Conservation (phyloP, 2,888 invertebrate species). For the Notodonta dromedarius region DNA sequence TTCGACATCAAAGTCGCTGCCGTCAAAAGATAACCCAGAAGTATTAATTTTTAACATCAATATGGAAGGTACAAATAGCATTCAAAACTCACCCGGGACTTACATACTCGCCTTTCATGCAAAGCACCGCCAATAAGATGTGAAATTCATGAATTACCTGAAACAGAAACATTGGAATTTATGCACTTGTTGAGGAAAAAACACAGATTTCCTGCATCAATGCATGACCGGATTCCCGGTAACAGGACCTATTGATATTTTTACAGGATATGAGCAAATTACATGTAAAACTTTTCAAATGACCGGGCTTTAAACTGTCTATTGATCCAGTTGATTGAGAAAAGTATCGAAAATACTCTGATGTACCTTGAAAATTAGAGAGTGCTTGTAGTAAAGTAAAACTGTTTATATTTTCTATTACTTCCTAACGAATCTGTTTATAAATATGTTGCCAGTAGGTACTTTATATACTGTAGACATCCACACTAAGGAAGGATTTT, state of each 20-base stretch:
- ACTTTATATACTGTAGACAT: too few relatives aligned
- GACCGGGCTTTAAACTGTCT: too few relatives aligned
- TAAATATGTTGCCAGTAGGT: too few relatives aligned
- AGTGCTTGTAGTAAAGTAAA: too few relatives aligned
- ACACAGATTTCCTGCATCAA: not conserved
- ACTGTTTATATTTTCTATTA: too few relatives aligned
- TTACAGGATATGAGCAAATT: not conserved
- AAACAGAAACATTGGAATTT: conserved; percentile 32
- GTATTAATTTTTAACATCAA: not conserved
- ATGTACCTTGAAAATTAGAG: too few relatives aligned
- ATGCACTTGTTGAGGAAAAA: not conserved
- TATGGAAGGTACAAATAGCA: not conserved
- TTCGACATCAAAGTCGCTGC: too few relatives aligned
- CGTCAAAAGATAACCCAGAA: not conserved
- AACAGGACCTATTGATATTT: not conserved
- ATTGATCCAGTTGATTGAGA: too few relatives aligned
- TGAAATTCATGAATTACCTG: conserved; percentile 43
- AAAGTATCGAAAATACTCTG: too few relatives aligned
- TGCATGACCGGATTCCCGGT: not conserved
- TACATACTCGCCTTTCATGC: conserved; percentile 11
- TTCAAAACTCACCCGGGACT: conserved; percentile 31
- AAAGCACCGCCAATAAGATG: conserved; percentile 14
- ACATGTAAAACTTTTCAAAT: too few relatives aligned
- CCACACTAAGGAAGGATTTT: too few relatives aligned
- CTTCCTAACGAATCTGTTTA: too few relatives aligned